phyloP scores from a whole-genome alignment of 2,797 vertebrate species.

The Arnoldichthys spilopterus region DNA sequence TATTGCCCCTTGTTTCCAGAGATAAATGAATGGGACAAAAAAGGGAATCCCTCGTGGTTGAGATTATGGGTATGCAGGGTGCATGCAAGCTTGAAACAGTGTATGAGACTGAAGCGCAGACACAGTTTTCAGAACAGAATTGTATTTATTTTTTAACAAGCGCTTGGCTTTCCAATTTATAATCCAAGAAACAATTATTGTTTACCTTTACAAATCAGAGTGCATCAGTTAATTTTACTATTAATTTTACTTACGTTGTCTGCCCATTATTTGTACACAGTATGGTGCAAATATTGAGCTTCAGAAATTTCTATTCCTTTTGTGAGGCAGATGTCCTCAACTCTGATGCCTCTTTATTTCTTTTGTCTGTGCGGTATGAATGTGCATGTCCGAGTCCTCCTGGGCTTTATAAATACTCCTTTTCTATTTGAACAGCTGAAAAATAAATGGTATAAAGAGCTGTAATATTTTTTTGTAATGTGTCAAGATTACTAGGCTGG shows the following conservation, averaged over 20 bases:
- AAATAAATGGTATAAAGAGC: slow-evolving; percentile 70
- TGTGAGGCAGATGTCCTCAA: slow-evolving; percentile 59
- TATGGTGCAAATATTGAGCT: slow-evolving; percentile 55
- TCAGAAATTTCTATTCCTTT: slow-evolving; percentile 49
- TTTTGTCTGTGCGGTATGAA: slow-evolving; percentile 60
- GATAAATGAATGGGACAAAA: background rate
- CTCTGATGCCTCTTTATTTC: slow-evolving; percentile 54
- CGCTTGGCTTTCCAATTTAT: slow-evolving; percentile 67
- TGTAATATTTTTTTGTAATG: slow-evolving; percentile 80
- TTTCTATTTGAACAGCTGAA: slow-evolving; percentile 79
- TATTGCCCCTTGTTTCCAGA: slow-evolving; percentile 55
- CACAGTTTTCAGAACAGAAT: slow-evolving; percentile 64
- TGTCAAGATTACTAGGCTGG: slow-evolving; percentile 61
- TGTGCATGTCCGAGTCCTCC: slow-evolving; percentile 70
- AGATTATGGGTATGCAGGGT: slow-evolving; percentile 45
- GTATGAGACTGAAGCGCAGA: slow-evolving; percentile 37
- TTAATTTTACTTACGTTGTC: slow-evolving; percentile 23
- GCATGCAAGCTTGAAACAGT: slow-evolving; percentile 65
- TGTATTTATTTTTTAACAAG: slow-evolving; percentile 78
- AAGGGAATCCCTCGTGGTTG: slow-evolving; percentile 5
- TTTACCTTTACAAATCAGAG: slow-evolving; percentile 46
- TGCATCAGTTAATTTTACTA: slow-evolving; percentile 18
- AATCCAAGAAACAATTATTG: slow-evolving; percentile 57
- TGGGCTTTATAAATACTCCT: slow-evolving; percentile 64
- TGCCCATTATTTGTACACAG: slow-evolving; percentile 46